Evolutionary conservation across 2,797 vertebrate genomes (phyloP).

Genomic region (Falco novaeseelandiae): DNA sequence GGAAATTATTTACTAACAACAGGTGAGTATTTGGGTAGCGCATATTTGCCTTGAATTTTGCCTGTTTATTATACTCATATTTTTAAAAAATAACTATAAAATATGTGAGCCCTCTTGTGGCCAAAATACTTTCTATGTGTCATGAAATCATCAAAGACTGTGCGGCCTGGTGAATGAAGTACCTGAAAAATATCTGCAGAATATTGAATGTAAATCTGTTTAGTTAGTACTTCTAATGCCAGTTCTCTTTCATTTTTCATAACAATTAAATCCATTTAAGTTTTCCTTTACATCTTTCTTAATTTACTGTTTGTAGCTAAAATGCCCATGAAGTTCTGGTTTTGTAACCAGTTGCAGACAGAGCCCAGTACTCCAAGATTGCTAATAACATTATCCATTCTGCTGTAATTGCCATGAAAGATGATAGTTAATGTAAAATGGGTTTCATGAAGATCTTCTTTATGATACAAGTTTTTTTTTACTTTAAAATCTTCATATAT

Average conservation of each 20-base stretch:
- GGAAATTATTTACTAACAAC: not conserved
- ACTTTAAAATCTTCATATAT: not conserved
- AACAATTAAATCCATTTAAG: not conserved
- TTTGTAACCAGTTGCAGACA: not conserved
- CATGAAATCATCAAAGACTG: not conserved
- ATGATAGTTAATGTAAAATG: not conserved
- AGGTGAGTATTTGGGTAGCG: not conserved
- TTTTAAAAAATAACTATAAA: not conserved
- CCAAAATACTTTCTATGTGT: not conserved
- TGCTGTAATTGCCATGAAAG: not conserved
- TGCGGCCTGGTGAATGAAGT: not conserved
- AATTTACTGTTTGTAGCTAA: not conserved
- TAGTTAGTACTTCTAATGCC: not conserved
- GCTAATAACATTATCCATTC: not conserved
- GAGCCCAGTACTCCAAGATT: not conserved
- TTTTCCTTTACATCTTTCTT: not conserved
- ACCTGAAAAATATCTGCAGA: not conserved
- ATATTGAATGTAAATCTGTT: not conserved
- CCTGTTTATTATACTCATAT: not conserved
- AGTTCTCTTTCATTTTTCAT: not conserved
- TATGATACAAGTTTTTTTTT: rapidly evolving
- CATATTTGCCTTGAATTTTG: not conserved
- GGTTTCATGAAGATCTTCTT: not conserved
- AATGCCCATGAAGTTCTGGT: not conserved
- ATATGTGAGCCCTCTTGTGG: slow-evolving; percentile 56